These are phyloP conservation scores for Macrotrachela quadricornifera DNA, from an alignment of 1,140 invertebrate genomes.

Conservation along the genomic window DNA sequence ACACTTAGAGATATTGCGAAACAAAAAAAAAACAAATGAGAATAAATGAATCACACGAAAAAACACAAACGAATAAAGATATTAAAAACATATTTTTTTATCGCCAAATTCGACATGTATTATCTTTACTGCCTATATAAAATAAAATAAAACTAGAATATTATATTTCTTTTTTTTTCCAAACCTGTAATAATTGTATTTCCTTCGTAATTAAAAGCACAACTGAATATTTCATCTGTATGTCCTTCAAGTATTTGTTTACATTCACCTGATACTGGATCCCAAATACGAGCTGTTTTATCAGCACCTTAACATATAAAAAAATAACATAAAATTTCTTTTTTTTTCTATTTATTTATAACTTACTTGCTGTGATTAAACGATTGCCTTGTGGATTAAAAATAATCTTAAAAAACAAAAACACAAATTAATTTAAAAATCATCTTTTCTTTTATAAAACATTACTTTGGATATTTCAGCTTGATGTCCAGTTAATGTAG, in stretches of 20 bases:
- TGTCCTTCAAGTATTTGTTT: constrained; percentile 40
- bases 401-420: constrained; percentile 7
- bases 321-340: too few relatives aligned
- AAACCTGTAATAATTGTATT: constrained; percentile 47
- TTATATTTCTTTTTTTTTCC: too few relatives aligned
- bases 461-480: constrained; percentile 51
- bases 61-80: too few relatives aligned
- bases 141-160: too few relatives aligned
- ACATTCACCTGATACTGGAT: constrained; percentile 38
- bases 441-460: neutral
- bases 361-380: neutral
- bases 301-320: constrained; percentile 31
- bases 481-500: constrained; percentile 44
- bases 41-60: too few relatives aligned
- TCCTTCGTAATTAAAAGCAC: constrained; percentile 51
- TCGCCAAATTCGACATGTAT: constrained; percentile 30
- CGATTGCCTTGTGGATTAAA: constrained; percentile 4
- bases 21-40: too few relatives aligned
- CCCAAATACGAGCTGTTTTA: constrained; percentile 50
- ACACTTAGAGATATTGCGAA: too few relatives aligned
- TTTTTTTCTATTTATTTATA: too few relatives aligned
- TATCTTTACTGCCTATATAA: constrained; percentile 25
- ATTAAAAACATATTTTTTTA: constrained; percentile 10
- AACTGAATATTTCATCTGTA: constrained; percentile 53
- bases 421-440: neutral